Evolutionary conservation across 2,888 invertebrate species (phyloP).

Genomic region (Trichogramma evanescens): DNA sequence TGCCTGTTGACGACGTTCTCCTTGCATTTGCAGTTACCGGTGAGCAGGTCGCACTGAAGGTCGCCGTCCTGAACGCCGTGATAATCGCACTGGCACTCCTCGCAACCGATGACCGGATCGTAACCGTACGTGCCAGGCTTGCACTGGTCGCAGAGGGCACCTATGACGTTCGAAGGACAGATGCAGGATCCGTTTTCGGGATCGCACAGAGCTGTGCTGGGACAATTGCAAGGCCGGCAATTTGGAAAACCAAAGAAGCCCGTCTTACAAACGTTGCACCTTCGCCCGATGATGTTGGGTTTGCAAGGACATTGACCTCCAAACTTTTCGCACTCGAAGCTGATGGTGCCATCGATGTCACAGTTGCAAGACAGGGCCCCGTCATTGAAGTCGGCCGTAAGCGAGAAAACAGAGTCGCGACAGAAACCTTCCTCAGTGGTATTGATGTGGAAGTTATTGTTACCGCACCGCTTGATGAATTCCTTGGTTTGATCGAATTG

Average conservation of each 20-base stretch:
- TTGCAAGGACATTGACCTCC: conserved; percentile 96
- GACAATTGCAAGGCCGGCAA: conserved; percentile 83
- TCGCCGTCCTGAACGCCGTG: conserved; percentile 71
- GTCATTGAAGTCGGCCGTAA: conserved; percentile 91
- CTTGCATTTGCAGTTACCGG: conserved; percentile 84
- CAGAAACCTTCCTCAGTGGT: conserved; percentile 73
- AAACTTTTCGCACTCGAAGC: conserved; percentile 84
- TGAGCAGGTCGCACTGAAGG: conserved; percentile 80
- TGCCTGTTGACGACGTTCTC: conserved; percentile 79
- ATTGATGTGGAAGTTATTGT: conserved; percentile 76
- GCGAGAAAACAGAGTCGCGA: conserved; percentile 81
- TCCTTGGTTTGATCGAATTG: conserved; percentile 79
- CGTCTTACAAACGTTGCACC: conserved; percentile 72
- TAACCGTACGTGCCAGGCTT: conserved; percentile 83
- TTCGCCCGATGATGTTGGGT: conserved; percentile 86
- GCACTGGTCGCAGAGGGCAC: conserved; percentile 84
- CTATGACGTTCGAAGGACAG: conserved; percentile 86
- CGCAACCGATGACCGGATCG: conserved; percentile 90
- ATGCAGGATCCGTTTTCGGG: conserved; percentile 73
- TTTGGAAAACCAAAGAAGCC: conserved; percentile 95
- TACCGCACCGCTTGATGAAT: conserved; percentile 82
- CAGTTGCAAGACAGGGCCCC: conserved; percentile 87
- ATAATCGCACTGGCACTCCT: conserved; percentile 84
- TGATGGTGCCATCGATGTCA: conserved; percentile 77
- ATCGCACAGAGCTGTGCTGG: conserved; percentile 75